These are phyloP conservation scores for Myrmecophaga tridactyla DNA, from an alignment of 2,113 vertebrate species.

Conservation along the genomic window DNA sequence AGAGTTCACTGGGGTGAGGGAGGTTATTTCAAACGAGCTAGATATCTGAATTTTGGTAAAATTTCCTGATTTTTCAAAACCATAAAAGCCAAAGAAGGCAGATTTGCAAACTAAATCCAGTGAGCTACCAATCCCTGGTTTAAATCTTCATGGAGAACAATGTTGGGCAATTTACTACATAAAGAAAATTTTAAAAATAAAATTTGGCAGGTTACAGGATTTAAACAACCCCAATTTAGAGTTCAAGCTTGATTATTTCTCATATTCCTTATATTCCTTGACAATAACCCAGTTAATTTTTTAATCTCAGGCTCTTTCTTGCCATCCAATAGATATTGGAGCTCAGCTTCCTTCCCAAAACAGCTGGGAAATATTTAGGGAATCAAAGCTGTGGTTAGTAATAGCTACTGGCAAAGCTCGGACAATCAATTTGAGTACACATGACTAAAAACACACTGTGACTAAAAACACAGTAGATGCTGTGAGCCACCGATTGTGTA, in stretches of 20 bases:
- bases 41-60: not conserved
- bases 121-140: not conserved
- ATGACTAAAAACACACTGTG: not conserved
- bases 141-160: not conserved
- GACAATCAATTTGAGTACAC: not conserved
- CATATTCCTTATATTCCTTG: not conserved
- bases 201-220: not conserved
- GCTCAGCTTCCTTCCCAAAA: not conserved
- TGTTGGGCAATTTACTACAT: not conserved
- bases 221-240: not conserved
- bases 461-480: too few relatives aligned
- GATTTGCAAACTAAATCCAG: not conserved
- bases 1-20: not conserved
- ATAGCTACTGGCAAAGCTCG: not conserved
- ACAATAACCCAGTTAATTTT: not conserved
- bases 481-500: too few relatives aligned
- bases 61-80: slow-evolving; percentile 9
- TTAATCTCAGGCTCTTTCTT: not conserved
- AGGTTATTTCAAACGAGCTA: not conserved
- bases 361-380: not conserved
- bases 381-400: not conserved
- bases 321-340: not conserved
- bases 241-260: not conserved
- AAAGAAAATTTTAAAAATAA: not conserved
- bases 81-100: not conserved